These are phyloP conservation scores for Liopterus haemorrhoidalis DNA, from an alignment of 2,888 invertebrate species.

Conservation along the genomic window DNA sequence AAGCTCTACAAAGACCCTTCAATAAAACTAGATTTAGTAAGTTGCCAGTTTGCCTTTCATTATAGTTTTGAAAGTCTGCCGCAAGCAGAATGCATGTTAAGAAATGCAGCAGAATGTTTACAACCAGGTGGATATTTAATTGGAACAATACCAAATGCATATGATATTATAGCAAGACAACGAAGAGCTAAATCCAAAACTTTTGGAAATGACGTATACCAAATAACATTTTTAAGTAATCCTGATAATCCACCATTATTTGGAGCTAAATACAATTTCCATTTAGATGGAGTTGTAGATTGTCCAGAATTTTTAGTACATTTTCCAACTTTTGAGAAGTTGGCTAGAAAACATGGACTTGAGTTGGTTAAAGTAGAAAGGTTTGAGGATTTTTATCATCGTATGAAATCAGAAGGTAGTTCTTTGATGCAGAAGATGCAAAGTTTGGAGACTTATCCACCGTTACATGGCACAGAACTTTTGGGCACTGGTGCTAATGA, in stretches of 20 bases:
- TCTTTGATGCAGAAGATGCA: conserved; percentile 69
- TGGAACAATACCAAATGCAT: conserved; percentile 92
- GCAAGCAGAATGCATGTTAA: conserved; percentile 88
- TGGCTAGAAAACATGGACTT: conserved; percentile 66
- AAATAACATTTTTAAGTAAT: conserved; percentile 65
- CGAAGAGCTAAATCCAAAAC: conserved; percentile 52
- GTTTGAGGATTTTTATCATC: conserved; percentile 75
- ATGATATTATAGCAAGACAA: conserved; percentile 77
- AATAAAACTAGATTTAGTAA: conserved; percentile 79
- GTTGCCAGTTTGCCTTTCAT: conserved; percentile 98
- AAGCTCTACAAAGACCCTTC: conserved; percentile 73
- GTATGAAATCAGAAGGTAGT: conserved; percentile 54
- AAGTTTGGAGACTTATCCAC: conserved; percentile 76
- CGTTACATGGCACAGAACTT: conserved; percentile 49
- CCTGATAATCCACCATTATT: conserved; percentile 72
- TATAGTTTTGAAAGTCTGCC: conserved; percentile 86
- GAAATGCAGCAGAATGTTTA: conserved; percentile 86
- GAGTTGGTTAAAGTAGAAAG: conserved; percentile 62
- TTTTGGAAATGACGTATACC: conserved; percentile 76
- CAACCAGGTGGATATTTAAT: conserved; percentile 90
- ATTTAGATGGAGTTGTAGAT: conserved; percentile 92
- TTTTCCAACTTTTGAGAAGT: conserved; percentile 74
- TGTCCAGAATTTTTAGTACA: conserved; percentile 98
- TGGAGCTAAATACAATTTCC: conserved; percentile 94
- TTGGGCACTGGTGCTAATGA: conserved; percentile 58